phyloP scores from a whole-genome alignment of 2,797 vertebrate genomes.

The Chaunax sp. region DNA sequence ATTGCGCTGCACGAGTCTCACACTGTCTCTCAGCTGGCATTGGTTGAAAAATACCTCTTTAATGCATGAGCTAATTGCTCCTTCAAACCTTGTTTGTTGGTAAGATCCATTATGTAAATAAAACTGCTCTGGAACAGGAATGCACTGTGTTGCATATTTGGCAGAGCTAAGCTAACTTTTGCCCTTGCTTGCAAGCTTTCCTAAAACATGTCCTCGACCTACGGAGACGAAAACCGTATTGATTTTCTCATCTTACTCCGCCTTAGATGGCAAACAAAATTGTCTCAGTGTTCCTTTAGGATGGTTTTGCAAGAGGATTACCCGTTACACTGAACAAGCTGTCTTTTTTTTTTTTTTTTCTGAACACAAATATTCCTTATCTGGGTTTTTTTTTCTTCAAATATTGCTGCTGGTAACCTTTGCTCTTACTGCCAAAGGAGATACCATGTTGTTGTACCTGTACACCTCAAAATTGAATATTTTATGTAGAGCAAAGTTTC shows the following conservation, averaged over 20 bases:
- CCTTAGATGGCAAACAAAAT: not conserved
- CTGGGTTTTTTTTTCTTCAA: conserved; percentile 18
- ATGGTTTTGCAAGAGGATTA: conserved; percentile 1
- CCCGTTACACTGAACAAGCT: not conserved
- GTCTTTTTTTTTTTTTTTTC: conserved; percentile 2
- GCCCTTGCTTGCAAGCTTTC: not conserved
- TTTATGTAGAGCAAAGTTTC: not conserved
- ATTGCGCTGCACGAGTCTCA: not conserved
- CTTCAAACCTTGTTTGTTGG: not conserved
- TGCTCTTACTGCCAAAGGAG: not conserved
- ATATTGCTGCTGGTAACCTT: conserved; percentile 1
- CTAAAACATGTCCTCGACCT: not conserved
- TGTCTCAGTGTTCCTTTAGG: not conserved
- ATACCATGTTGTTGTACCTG: not conserved
- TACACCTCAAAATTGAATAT: conserved; percentile 3
- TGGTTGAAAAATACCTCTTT: conserved; percentile 1
- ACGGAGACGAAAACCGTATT: not conserved
- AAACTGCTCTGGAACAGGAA: not conserved
- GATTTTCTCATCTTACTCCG: not conserved
- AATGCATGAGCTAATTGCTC: conserved; percentile 6
- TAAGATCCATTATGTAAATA: not conserved
- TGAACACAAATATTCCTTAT: conserved; percentile 2
- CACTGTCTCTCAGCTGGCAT: conserved; percentile 4
- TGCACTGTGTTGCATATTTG: not conserved
- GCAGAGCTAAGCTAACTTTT: not conserved